These are phyloP conservation scores for Falco novaeseelandiae DNA, from an alignment of 2,797 vertebrate genomes.

Conservation along the genomic window DNA sequence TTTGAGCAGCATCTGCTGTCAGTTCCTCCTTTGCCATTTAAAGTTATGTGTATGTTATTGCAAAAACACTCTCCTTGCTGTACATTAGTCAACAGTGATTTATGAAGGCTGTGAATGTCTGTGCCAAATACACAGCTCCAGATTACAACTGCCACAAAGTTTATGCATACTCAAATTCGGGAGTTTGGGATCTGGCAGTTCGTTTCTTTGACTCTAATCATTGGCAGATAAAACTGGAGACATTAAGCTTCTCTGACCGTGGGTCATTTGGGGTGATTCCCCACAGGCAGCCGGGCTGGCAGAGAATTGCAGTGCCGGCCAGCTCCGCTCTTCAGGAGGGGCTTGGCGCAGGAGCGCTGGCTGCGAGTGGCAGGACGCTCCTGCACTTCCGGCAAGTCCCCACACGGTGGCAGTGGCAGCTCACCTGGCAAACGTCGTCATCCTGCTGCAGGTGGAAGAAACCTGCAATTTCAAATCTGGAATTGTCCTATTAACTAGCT, in stretches of 20 bases:
- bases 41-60: neutral
- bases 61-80: neutral
- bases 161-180: fast-evolving
- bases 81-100: neutral
- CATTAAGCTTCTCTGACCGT: fast-evolving
- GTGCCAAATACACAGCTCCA: neutral
- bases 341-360: fast-evolving
- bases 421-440: neutral
- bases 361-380: fast-evolving
- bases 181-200: fast-evolving
- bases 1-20: neutral
- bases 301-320: fast-evolving
- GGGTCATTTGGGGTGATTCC: neutral
- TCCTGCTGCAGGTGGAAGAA: neutral
- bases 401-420: slow-evolving; percentile 29
- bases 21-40: neutral
- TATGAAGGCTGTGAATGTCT: neutral
- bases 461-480: no score
- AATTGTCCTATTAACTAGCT: fast-evolving
- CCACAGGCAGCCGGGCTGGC: neutral
- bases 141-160: neutral
- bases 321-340: no score
- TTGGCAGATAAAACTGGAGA: neutral
- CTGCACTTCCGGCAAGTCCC: neutral
- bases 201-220: fast-evolving